These are phyloP conservation scores for Melanotus villosus DNA, from an alignment of 2,888 invertebrate genomes.

Conservation along the genomic window DNA sequence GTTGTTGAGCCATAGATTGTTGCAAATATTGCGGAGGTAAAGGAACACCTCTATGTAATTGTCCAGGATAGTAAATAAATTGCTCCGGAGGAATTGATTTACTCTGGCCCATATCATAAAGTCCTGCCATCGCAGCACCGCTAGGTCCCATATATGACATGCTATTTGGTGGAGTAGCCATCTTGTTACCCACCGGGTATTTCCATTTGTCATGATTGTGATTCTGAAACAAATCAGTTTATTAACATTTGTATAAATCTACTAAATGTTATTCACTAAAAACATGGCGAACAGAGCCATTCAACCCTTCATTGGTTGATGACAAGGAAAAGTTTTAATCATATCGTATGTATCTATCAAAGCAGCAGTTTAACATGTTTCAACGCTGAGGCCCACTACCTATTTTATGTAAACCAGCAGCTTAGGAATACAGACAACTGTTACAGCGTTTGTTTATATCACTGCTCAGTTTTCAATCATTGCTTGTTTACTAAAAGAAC, in stretches of 20 bases:
- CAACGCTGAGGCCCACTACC: too few species aligned
- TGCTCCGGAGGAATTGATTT: conserved; percentile 71
- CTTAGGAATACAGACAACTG: too few species aligned
- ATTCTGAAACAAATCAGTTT: conserved; percentile 71
- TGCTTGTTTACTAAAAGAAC: too few species aligned
- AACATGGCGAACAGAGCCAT: too few species aligned
- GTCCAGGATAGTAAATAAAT: conserved; percentile 75
- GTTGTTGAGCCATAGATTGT: conserved; percentile 65
- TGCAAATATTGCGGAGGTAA: conserved; percentile 66
- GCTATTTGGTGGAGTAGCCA: conserved; percentile 68
- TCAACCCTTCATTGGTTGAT: too few species aligned
- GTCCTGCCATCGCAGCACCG: conserved; percentile 71
- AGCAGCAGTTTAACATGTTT: too few species aligned
- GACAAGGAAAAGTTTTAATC: too few species aligned
- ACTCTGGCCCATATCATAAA: conserved; percentile 72
- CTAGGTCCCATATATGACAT: conserved; percentile 69
- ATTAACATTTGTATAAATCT: neutral
- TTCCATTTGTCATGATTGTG: conserved; percentile 92
- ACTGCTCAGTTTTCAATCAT: too few species aligned
- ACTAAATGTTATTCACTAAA: too few species aligned
- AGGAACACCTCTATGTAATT: conserved; percentile 70
- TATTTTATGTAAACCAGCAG: too few species aligned
- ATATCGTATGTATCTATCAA: too few species aligned
- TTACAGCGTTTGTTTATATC: too few species aligned
- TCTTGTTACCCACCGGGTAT: conserved; percentile 77